Evolutionary conservation across 2,888 invertebrate genomes (phyloP).

Genomic region (Pomacea canaliculata): DNA sequence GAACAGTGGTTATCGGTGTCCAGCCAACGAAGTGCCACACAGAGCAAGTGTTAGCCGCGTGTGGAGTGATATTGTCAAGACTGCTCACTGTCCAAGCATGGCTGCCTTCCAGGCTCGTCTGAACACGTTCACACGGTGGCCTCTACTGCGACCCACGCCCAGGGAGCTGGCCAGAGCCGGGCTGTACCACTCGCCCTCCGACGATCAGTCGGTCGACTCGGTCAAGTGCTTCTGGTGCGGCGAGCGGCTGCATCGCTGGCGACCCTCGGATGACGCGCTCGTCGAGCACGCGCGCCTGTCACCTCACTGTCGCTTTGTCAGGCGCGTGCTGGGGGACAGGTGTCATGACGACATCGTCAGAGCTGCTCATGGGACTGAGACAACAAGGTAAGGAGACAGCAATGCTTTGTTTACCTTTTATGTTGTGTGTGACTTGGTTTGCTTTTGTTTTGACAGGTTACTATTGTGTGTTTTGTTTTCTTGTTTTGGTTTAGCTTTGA

Average conservation of each 20-base stretch:
- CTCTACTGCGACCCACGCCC: conserved; percentile 12
- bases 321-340: conserved; percentile 7
- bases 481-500: background rate
- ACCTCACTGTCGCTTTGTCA: conserved; percentile 8
- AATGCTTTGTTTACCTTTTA: too few relatives aligned
- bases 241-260: conserved; percentile 16
- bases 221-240: conserved; percentile 25
- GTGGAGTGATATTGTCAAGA: conserved; percentile 15
- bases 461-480: background rate
- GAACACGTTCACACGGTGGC: conserved; percentile 11
- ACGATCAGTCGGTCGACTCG: background rate
- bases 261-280: conserved; percentile 11
- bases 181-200: background rate
- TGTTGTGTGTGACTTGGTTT: too few relatives aligned
- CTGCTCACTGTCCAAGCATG: conserved; percentile 16
- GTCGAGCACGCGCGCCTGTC: conserved; percentile 23
- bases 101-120: conserved; percentile 8
- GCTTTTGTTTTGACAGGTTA: background rate
- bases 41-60: background rate
- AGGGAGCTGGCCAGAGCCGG: conserved; percentile 19
- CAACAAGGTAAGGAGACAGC: background rate
- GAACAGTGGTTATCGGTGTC: background rate
- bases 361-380: background rate
- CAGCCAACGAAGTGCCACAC: background rate
- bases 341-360: conserved; percentile 12